Conservation (phyloP, 2,797 vertebrate genomes). For the Rhodeus uyekii region DNA sequence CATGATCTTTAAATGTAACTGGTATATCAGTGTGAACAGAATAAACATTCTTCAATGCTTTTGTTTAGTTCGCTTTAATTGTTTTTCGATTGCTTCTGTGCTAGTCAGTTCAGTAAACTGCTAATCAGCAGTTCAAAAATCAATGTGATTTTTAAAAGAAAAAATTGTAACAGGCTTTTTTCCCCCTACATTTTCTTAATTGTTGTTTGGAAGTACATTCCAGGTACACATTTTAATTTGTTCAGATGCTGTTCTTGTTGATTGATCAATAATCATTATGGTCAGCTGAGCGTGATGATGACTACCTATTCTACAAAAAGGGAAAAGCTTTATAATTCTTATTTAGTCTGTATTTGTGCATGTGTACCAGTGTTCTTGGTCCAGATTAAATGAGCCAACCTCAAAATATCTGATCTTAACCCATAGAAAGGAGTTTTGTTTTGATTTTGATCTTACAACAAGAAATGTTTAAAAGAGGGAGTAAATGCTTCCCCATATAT, state of each 20-base stretch:
- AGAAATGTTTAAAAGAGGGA: too few species aligned
- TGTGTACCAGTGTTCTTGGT: neutral
- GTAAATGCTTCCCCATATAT: too few species aligned
- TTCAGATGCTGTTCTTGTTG: neutral
- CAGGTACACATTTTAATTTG: neutral
- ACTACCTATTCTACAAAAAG: neutral
- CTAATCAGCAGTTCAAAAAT: neutral
- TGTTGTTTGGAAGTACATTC: neutral
- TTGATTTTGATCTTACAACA: neutral
- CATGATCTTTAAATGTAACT: neutral
- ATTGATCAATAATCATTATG: conserved; percentile 3
- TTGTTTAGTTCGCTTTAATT: neutral
- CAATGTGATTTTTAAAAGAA: neutral
- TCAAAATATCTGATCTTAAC: neutral
- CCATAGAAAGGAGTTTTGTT: neutral
- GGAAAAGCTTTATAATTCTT: neutral
- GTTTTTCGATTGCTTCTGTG: neutral
- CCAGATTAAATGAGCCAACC: neutral
- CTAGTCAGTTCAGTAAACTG: neutral
- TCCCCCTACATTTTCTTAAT: neutral
- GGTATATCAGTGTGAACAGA: neutral
- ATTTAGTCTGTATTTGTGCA: neutral
- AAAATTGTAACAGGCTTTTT: neutral
- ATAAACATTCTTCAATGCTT: neutral
- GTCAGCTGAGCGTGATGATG: neutral